These are phyloP conservation scores for Octomys mimax DNA, from an alignment of 2,797 vertebrate genomes.

Conservation along the genomic window DNA sequence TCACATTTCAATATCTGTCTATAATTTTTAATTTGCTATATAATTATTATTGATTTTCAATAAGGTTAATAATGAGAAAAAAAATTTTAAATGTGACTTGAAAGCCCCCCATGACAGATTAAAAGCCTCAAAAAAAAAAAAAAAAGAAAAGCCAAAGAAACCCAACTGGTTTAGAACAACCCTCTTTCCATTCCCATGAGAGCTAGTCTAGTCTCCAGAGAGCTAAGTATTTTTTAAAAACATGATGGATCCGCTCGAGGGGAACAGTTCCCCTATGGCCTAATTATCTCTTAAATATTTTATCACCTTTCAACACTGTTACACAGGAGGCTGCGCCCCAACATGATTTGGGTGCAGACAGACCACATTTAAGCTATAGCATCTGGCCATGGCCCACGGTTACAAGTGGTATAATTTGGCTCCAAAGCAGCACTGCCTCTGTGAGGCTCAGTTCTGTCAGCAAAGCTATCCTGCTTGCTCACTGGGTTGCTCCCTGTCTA, in stretches of 20 bases:
- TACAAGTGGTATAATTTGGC: neutral
- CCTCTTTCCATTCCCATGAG: neutral
- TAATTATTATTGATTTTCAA: too few relatives aligned
- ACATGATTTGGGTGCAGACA: neutral
- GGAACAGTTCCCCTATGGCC: too few relatives aligned
- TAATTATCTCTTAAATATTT: neutral
- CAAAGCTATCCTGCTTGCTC: neutral
- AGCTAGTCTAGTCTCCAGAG: neutral
- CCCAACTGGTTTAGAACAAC: neutral
- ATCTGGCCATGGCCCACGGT: neutral
- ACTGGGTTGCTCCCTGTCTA: neutral
- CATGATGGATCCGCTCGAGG: neutral
- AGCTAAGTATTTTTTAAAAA: neutral
- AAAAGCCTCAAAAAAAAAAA: too few relatives aligned
- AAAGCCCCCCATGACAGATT: too few relatives aligned
- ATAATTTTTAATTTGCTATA: too few relatives aligned
- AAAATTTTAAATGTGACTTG: too few relatives aligned
- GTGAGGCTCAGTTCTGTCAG: neutral
- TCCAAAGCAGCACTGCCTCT: neutral
- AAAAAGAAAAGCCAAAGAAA: too few relatives aligned
- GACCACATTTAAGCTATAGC: too few relatives aligned
- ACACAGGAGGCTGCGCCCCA: neutral
- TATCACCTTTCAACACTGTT: neutral
- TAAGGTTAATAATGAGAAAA: too few relatives aligned
- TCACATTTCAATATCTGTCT: too few relatives aligned